phyloP scores from a whole-genome alignment of 2,113 vertebrate genomes.

The human (Homo sapiens) region DNA sequence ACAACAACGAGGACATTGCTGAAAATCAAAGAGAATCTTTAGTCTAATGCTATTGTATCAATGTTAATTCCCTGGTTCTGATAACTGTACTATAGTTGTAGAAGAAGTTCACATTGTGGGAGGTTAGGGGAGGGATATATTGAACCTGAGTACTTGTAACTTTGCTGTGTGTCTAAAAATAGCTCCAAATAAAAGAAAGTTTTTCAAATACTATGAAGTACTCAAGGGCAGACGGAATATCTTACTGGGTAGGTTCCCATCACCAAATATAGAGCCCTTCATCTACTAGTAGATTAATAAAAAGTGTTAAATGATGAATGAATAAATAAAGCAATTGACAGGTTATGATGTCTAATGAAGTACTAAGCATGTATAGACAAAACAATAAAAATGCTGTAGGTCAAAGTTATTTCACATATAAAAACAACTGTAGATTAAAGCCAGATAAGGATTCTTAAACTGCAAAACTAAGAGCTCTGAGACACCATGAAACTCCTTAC shows the following conservation, averaged over 20 bases:
- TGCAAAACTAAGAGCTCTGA: not conserved
- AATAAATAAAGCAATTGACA: not conserved
- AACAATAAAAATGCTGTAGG: not conserved
- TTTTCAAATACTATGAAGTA: not conserved
- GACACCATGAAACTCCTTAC: not conserved
- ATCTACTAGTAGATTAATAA: not conserved
- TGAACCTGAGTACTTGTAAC: not conserved
- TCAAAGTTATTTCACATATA: not conserved
- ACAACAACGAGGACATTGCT: not conserved
- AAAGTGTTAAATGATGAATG: not conserved
- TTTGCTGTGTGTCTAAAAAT: not conserved
- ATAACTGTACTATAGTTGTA: not conserved
- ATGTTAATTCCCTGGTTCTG: not conserved
- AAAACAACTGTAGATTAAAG: not conserved
- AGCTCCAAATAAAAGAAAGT: not conserved
- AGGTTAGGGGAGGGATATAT: not conserved
- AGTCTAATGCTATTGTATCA: not conserved
- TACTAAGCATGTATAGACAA: not conserved
- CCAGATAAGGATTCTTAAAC: not conserved
- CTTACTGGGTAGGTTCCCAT: not conserved
- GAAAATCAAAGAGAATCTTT: not conserved
- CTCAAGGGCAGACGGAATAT: not conserved
- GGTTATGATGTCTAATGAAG: not conserved
- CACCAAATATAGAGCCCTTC: not conserved
- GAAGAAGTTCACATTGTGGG: not conserved